Evolutionary conservation across 2,113 vertebrate species (phyloP).

Genomic region (Uropsilus gracilis): DNA sequence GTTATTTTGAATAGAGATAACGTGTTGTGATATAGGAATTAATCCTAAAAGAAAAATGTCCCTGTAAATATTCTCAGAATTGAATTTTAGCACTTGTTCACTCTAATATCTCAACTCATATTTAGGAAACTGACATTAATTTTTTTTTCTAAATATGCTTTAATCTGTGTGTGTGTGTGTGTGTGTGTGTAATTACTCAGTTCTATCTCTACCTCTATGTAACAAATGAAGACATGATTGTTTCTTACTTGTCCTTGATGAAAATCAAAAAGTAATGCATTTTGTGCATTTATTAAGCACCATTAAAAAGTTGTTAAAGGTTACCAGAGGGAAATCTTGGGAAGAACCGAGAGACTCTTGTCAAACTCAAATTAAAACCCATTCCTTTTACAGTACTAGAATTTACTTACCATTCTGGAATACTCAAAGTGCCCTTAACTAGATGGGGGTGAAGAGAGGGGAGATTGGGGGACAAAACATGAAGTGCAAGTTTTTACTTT

Average conservation of each 20-base stretch:
- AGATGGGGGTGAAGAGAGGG: neutral
- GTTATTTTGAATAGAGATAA: neutral
- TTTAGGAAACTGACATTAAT: constrained; percentile 11
- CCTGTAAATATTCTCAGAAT: neutral
- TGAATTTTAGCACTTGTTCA: neutral
- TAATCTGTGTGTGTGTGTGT: neutral
- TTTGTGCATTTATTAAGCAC: neutral
- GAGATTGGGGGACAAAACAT: neutral
- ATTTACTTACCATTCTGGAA: constrained; percentile 42
- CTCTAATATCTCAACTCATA: neutral
- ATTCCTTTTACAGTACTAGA: constrained; percentile 12
- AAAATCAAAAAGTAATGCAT: neutral
- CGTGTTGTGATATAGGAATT: neutral
- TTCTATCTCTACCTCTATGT: neutral
- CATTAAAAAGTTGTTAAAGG: constrained; percentile 27
- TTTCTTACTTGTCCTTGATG: constrained; percentile 22
- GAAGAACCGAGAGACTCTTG: constrained; percentile 51
- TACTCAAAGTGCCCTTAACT: neutral
- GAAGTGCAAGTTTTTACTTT: neutral
- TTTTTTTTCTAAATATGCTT: constrained; percentile 7
- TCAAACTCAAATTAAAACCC: constrained; percentile 52
- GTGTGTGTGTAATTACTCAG: neutral
- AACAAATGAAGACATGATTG: neutral
- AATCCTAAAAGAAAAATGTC: constrained; percentile 27
- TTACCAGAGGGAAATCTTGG: constrained; percentile 30